Conservation (phyloP, 2,113 vertebrate species). For the Rhinichthys klamathensis region DNA sequence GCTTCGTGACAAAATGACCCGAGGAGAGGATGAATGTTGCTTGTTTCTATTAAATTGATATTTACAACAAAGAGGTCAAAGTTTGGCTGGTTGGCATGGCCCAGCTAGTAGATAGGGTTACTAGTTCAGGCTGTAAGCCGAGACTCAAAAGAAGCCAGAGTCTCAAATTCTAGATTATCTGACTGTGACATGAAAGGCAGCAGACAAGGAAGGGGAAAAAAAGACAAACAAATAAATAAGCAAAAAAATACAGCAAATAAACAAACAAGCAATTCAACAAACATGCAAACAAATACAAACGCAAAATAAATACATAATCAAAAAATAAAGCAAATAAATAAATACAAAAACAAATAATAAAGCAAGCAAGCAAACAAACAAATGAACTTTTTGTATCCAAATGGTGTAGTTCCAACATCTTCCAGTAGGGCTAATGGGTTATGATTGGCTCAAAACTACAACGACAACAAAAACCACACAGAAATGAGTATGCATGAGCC, state of each 20-base stretch:
- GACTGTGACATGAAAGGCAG: too few relatives aligned
- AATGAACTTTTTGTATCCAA: not conserved
- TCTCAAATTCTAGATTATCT: too few relatives aligned
- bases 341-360: not conserved
- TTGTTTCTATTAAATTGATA: not conserved
- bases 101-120: not conserved
- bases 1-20: too few relatives aligned
- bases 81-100: not conserved
- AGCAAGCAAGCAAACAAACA: not conserved
- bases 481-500: not conserved
- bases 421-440: not conserved
- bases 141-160: not conserved
- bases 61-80: not conserved
- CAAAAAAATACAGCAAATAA: too few relatives aligned
- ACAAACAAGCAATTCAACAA: not conserved
- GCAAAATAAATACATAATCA: too few relatives aligned
- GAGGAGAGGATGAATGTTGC: too few relatives aligned
- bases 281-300: not conserved
- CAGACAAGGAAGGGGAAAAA: too few relatives aligned
- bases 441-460: too few relatives aligned
- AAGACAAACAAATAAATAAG: too few relatives aligned
- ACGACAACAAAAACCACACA: not conserved
- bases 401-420: not conserved
- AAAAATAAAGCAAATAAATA: not conserved
- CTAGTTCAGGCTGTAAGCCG: not conserved